Conservation (phyloP, 2,797 vertebrate species). For the Gymnocypris eckloni region DNA sequence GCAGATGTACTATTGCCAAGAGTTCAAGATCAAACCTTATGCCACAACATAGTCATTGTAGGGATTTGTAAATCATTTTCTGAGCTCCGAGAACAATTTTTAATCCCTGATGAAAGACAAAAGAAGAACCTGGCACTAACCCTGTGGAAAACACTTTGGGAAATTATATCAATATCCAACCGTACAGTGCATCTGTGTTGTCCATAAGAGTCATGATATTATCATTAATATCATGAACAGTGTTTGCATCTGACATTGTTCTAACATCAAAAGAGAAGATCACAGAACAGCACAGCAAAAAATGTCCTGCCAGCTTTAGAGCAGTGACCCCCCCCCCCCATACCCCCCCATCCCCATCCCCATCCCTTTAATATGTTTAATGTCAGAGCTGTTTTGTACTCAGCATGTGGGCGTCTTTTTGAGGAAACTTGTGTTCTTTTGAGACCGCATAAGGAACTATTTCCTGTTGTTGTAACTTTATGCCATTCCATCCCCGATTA, state of each 20-base stretch:
- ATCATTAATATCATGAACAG: not conserved
- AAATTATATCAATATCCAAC: not conserved
- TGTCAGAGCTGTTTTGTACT: conserved; percentile 50
- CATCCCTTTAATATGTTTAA: conserved; percentile 39
- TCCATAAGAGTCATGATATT: not conserved
- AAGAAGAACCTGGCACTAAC: not conserved
- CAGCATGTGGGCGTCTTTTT: conserved; percentile 44
- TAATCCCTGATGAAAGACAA: not conserved
- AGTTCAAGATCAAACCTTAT: not conserved
- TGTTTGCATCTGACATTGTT: not conserved
- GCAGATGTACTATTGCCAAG: not conserved
- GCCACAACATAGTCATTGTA: not conserved
- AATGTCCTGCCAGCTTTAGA: conserved; percentile 35
- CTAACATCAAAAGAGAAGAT: not conserved
- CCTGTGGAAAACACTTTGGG: not conserved
- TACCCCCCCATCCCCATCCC: not conserved
- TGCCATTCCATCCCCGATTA: conserved; percentile 59
- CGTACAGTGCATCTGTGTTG: not conserved
- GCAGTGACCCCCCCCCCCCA: conserved; percentile 8
- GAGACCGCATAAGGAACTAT: conserved; percentile 47
- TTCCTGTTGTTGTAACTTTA: conserved; percentile 64
- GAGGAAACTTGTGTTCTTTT: conserved; percentile 53
- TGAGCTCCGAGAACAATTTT: not conserved
- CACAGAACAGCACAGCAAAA: not conserved
- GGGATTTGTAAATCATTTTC: not conserved